Evolutionary conservation across 2,797 vertebrate species (phyloP).

Genomic region (Simalia tracyae): DNA sequence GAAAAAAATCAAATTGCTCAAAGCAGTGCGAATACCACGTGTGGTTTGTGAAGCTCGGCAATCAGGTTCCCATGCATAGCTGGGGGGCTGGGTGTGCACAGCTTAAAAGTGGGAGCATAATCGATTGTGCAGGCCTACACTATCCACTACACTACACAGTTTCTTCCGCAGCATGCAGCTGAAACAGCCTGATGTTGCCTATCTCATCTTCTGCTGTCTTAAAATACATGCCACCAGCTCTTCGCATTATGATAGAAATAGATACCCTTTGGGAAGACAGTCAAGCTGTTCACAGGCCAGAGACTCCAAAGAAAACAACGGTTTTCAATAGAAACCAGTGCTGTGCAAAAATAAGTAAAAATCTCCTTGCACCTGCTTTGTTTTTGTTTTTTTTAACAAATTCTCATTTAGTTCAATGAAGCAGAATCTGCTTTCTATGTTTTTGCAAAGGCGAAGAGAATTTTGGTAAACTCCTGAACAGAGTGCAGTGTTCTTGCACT

Average conservation of each 20-base stretch:
- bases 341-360: not conserved
- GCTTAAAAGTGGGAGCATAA: not conserved
- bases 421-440: not conserved
- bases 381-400: not conserved
- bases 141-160: not conserved
- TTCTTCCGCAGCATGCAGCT: not conserved
- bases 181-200: not conserved
- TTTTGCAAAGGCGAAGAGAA: not conserved
- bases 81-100: not conserved
- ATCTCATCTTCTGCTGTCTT: not conserved
- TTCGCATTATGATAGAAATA: not conserved
- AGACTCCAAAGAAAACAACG: not conserved
- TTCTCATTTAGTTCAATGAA: not conserved
- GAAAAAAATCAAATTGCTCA: not conserved
- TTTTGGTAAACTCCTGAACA: not conserved
- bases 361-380: not conserved
- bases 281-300: not conserved
- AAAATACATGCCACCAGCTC: not conserved
- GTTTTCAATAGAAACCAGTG: not conserved
- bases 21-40: not conserved
- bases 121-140: not conserved
- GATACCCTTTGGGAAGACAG: not conserved
- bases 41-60: not conserved
- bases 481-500: not conserved
- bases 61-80: not conserved